These are phyloP conservation scores for Arctopsyche grandis DNA, from an alignment of 1,140 invertebrate species.

Conservation along the genomic window DNA sequence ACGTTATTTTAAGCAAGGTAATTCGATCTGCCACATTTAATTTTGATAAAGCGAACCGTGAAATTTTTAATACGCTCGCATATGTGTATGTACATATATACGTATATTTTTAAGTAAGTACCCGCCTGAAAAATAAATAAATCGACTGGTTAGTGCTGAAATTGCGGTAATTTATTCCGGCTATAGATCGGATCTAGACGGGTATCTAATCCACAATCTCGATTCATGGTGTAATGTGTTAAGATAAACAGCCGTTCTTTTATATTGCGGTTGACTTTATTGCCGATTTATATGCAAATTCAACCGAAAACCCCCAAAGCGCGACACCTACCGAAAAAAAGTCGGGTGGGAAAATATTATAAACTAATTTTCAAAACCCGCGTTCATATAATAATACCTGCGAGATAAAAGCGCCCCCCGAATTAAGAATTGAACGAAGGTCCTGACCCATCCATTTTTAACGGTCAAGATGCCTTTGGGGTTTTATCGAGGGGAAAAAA, in stretches of 20 bases:
- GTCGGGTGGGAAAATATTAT: no score
- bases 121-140: constrained; percentile 2
- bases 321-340: no score
- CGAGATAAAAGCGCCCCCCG: no score
- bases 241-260: constrained; percentile 10
- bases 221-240: constrained; percentile 10
- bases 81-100: constrained; percentile 12
- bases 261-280: constrained; percentile 10
- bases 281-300: constrained; percentile 7
- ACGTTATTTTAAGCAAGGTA: no score
- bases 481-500: no score
- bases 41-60: background rate
- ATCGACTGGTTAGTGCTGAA: background rate
- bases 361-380: no score
- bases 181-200: background rate
- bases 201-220: background rate
- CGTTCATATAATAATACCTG: no score
- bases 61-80: background rate
- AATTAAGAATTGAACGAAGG: no score
- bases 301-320: background rate
- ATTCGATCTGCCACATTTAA: no score
- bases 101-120: background rate
- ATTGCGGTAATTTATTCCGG: background rate
- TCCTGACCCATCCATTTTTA: no score
- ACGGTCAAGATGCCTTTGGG: no score